These are phyloP conservation scores for Diabrotica undecimpunctata DNA, from an alignment of 1,140 invertebrate species.

Conservation along the genomic window DNA sequence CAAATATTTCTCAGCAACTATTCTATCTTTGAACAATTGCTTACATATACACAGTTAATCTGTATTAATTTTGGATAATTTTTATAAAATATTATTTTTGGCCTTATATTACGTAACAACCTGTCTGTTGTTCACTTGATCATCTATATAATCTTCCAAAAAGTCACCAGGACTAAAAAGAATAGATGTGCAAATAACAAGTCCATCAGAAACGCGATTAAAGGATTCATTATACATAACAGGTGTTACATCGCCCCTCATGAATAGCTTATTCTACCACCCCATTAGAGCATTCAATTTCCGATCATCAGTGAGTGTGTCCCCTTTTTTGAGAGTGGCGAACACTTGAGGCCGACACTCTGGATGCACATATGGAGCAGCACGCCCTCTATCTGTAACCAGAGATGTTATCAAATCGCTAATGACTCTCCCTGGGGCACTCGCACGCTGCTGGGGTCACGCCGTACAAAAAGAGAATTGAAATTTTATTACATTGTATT, in stretches of 20 bases:
- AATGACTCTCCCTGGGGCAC: conserved; percentile 41
- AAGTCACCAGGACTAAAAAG: too few species aligned
- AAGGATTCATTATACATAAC: conserved; percentile 27
- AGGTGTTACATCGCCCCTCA: conserved; percentile 32
- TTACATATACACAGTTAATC: too few species aligned
- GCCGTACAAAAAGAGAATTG: background rate
- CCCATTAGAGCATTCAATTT: conserved; percentile 24
- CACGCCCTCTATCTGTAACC: conserved; percentile 40
- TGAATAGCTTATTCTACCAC: conserved; percentile 16
- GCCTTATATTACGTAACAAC: too few species aligned
- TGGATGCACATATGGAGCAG: conserved; percentile 38
- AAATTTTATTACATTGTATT: background rate
- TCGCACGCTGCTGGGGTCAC: conserved; percentile 18
- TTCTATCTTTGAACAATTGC: too few species aligned
- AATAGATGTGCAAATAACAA: background rate
- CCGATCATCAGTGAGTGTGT: conserved; percentile 19
- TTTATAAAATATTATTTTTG: too few species aligned
- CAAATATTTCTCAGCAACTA: too few species aligned
- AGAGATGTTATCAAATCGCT: conserved; percentile 45
- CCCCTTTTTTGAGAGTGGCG: conserved; percentile 13
- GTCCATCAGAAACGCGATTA: conserved; percentile 4
- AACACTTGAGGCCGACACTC: conserved; percentile 42
- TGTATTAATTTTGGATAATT: too few species aligned
- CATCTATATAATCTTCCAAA: too few species aligned
- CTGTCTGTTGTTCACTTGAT: too few species aligned